Evolutionary conservation across 2,113 vertebrate species (phyloP).

Genomic region (Alexandromys fortis): DNA sequence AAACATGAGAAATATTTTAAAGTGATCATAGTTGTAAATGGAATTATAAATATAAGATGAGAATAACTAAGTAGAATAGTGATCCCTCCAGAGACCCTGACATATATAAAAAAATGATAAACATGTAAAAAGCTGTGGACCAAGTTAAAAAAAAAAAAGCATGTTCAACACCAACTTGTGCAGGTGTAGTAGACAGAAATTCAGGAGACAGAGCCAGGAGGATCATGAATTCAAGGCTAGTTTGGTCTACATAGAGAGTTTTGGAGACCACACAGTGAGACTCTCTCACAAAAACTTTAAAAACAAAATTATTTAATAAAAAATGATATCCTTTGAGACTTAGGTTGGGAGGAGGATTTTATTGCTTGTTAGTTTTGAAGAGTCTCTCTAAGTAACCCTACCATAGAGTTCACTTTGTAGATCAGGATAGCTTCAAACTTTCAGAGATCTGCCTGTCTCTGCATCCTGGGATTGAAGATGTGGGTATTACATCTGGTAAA

Average conservation of each 20-base stretch:
- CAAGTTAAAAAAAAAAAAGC: not conserved
- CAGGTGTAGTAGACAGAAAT: not conserved
- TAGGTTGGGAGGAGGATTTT: not conserved
- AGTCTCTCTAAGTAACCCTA: not conserved
- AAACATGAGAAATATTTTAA: not conserved
- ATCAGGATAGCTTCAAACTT: not conserved
- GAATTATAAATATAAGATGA: not conserved
- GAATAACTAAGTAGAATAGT: not conserved
- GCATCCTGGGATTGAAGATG: not conserved
- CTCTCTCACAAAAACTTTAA: not conserved
- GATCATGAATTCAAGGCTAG: not conserved
- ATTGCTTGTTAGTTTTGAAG: not conserved
- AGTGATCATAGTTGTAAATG: not conserved
- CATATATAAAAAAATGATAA: not conserved
- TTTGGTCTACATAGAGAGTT: not conserved
- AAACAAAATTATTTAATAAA: not conserved
- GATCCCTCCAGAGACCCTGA: not conserved
- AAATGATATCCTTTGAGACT: not conserved
- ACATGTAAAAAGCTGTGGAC: not conserved
- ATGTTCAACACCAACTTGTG: not conserved
- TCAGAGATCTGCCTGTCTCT: not conserved
- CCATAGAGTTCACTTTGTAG: not conserved
- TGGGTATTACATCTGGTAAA: not conserved
- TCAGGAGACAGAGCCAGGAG: not conserved
- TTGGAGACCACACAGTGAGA: not conserved